Conservation (phyloP, 30 jellyfish, hydroid and myxozoan species). For the Aurelia aurita region DNA sequence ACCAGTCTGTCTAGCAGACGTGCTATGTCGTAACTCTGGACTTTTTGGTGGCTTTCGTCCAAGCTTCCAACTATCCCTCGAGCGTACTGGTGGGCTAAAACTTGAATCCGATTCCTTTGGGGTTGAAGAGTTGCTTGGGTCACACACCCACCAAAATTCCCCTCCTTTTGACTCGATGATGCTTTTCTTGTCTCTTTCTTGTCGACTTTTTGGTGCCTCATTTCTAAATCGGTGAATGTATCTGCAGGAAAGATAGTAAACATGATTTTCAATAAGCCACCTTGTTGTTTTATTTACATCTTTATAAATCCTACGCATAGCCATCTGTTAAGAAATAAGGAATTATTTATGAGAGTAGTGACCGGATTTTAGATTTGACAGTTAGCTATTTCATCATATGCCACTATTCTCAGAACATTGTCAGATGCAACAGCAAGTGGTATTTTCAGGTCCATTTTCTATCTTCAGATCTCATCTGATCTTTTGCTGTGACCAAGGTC, state of each 20-base stretch:
- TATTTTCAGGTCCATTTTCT: too few species aligned
- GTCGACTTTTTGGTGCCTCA: slow-evolving; percentile 71
- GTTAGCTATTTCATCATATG: too few species aligned
- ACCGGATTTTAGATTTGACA: too few species aligned
- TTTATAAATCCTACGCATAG: not conserved
- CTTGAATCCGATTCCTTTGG: slow-evolving; percentile 64
- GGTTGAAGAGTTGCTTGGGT: slow-evolving; percentile 64
- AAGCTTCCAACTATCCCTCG: slow-evolving; percentile 10
- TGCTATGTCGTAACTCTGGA: slow-evolving; percentile 33
- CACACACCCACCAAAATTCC: slow-evolving; percentile 81
- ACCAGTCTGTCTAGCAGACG: too few species aligned
- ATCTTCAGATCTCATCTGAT: too few species aligned
- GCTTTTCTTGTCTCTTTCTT: slow-evolving; percentile 18
- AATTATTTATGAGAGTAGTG: too few species aligned
- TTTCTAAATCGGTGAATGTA: slow-evolving; percentile 70
- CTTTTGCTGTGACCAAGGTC: too few species aligned
- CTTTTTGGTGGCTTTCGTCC: slow-evolving; percentile 52
- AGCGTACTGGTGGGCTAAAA: slow-evolving; percentile 61
- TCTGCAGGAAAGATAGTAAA: not conserved
- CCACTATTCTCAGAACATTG: too few species aligned
- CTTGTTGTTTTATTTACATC: not conserved
- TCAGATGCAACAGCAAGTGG: too few species aligned
- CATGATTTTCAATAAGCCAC: not conserved
- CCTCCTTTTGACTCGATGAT: not conserved
- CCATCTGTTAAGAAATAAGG: too few species aligned